Base-by-base conservation (phyloP, 2,888 invertebrate genomes). In the Sepioteuthis lessoniana region DNA sequence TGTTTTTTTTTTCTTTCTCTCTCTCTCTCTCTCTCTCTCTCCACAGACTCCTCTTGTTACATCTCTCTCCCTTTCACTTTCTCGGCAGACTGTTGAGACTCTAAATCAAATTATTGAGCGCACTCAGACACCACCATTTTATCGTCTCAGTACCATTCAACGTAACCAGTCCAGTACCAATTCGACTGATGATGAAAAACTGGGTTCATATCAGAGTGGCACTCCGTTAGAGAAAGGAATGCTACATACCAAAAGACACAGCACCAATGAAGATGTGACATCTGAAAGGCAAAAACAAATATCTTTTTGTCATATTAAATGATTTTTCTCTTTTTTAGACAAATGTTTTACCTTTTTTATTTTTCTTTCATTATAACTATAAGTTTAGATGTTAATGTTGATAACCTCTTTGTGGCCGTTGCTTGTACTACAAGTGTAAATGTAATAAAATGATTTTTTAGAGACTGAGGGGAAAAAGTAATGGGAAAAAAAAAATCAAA, bases 61-160 rank as follows among this genome's bases (percentile, higher is more conserved):
- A 91, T 91, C 91, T 38, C n/a, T 47, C 19, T 92, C 37, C 25
- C 35, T n/a, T 92, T 42, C 42, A 92, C 92, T 47, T 46, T 47
- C 21, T 92, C 25, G 91, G 35, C 95, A 97, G 97, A 99, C 99
- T 0, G 99, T 99, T 46, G 99, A 99, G 97, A 99, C 99, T 0
- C 98, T 99, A 94, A 99, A 99, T 97, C 99, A 99, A 97, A 98
- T 99, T 95, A 99, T 99, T 95, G 99, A 99, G 97, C 98, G 99
- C 95, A 99, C 99, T 0, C 99, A 99, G 98, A 99, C 99, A 0
- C 99, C 99, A 50, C 99, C 99, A 13, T 99, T 99, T 97, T 99
- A 99, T 97, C 98, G 99, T 90, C 98, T 99, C 96, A 99, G 99
- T 5, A 96, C 96, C 47, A 95, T 96, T 90, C 96, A 96, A 60